Conservation (phyloP, 1,140 invertebrate species). For the Nasonia giraulti region DNA sequence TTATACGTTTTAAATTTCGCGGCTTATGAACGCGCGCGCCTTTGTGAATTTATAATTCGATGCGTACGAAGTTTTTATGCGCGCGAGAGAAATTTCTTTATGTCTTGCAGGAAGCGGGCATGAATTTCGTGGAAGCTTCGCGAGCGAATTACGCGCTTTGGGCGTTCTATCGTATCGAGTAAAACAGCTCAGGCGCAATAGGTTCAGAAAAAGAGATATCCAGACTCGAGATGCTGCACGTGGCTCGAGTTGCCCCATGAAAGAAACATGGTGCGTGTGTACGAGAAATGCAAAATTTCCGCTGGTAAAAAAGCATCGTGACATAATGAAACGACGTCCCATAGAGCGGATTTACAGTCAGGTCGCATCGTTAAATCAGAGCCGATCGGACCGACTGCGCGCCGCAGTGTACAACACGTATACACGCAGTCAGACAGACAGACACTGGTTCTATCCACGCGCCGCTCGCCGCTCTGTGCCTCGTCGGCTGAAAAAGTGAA, state of each 20-base stretch:
- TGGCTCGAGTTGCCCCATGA: too few species aligned
- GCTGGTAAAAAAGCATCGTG: too few species aligned
- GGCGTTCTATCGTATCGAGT: too few species aligned
- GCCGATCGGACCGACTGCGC: not conserved
- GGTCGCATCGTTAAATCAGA: not conserved
- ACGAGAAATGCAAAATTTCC: too few species aligned
- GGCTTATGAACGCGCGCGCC: too few species aligned
- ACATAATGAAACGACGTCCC: too few species aligned
- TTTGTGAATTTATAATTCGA: too few species aligned
- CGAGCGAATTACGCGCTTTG: not conserved
- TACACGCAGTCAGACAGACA: not conserved
- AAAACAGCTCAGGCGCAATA: too few species aligned
- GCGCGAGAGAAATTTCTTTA: not conserved
- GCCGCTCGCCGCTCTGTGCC: constrained; percentile 52
- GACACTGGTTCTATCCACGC: constrained; percentile 19
- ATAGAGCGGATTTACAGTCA: not conserved
- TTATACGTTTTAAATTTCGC: too few species aligned
- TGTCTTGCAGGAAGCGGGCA: not conserved
- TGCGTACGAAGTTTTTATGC: not conserved
- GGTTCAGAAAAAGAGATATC: too few species aligned
- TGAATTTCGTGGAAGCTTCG: not conserved
- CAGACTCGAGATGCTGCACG: too few species aligned
- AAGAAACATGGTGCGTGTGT: too few species aligned
- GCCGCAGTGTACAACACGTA: not conserved
- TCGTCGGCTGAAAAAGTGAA: constrained; percentile 74